These are phyloP conservation scores for Engystomops pustulosus DNA, from an alignment of 2,113 vertebrate species.

Conservation along the genomic window DNA sequence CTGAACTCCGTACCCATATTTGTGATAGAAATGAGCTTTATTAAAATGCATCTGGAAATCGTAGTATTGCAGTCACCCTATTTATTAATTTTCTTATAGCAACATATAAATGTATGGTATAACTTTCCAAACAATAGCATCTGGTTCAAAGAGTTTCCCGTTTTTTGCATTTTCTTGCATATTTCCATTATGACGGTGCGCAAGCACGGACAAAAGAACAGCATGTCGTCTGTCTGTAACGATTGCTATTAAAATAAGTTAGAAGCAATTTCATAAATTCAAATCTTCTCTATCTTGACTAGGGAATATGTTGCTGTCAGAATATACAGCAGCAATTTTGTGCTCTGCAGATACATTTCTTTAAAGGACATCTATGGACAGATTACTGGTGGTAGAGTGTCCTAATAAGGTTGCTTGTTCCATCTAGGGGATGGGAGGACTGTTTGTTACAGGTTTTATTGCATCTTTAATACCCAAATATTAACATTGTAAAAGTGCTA, in stretches of 20 bases:
- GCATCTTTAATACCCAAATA: too few species aligned
- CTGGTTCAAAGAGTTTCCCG: background rate
- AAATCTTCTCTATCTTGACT: too few species aligned
- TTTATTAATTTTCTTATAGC: slow-evolving; percentile 15
- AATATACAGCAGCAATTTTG: background rate
- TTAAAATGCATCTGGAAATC: slow-evolving; percentile 27
- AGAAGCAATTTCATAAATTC: too few species aligned
- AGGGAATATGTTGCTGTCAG: background rate
- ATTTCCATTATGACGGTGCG: background rate
- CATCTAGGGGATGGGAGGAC: too few species aligned
- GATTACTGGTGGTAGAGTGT: too few species aligned
- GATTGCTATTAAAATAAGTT: background rate
- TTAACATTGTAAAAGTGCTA: too few species aligned
- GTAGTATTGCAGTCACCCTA: slow-evolving; percentile 2
- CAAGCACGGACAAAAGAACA: background rate
- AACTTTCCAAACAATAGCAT: background rate
- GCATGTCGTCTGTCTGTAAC: background rate
- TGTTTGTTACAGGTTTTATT: too few species aligned
- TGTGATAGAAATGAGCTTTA: slow-evolving; percentile 42
- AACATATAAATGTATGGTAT: background rate
- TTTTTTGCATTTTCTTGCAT: background rate
- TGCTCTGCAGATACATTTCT: background rate
- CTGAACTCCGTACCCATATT: slow-evolving; percentile 38
- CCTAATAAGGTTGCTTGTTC: too few species aligned
- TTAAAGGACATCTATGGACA: too few species aligned